Evolutionary conservation across 2,113 vertebrate genomes (phyloP).

Genomic region (Myocastor coypus): DNA sequence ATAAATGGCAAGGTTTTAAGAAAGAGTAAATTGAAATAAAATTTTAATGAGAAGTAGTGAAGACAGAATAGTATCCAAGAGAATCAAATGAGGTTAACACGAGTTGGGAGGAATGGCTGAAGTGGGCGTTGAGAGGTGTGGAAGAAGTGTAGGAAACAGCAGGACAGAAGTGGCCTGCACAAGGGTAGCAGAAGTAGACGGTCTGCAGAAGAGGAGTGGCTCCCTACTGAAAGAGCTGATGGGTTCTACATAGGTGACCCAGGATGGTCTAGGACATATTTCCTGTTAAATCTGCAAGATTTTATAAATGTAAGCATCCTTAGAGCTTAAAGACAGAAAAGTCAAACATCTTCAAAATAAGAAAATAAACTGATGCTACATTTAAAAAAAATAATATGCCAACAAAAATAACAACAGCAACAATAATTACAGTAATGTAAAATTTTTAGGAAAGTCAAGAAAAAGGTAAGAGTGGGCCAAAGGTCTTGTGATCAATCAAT

Average conservation of each 20-base stretch:
- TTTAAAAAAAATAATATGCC: no score
- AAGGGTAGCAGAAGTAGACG: accelerated
- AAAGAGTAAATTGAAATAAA: not conserved
- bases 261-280: accelerated
- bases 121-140: not conserved
- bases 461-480: not conserved
- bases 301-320: not conserved
- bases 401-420: not conserved
- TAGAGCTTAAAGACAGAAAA: no score
- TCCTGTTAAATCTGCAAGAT: not conserved
- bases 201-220: accelerated
- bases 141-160: not conserved
- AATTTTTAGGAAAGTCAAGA: not conserved
- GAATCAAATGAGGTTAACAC: not conserved
- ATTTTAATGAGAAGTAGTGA: not conserved
- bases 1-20: not conserved
- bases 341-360: not conserved
- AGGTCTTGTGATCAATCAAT: not conserved
- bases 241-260: accelerated
- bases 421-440: no score
- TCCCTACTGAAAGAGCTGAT: accelerated
- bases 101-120: not conserved
- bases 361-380: not conserved
- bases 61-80: not conserved
- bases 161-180: accelerated